Evolutionary conservation across 2,888 invertebrate species (phyloP).

Genomic region (Nephrocerus scutellatus): DNA sequence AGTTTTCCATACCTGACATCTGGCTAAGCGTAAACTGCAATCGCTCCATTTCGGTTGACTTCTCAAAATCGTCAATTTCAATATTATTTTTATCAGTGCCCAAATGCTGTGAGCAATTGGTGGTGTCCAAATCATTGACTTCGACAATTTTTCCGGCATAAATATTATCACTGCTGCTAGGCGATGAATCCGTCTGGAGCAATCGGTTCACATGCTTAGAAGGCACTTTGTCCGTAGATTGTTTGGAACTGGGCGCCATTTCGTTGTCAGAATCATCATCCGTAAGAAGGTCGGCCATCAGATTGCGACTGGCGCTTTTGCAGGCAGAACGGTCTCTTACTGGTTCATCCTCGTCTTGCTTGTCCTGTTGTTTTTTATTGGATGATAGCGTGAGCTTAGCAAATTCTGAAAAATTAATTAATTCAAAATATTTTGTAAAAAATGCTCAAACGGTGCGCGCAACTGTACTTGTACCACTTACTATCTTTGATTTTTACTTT

Average conservation of each 20-base stretch:
- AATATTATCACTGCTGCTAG: background rate
- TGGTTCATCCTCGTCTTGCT: constrained; percentile 12
- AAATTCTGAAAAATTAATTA: constrained; percentile 31
- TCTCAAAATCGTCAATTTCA: no score
- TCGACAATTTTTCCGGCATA: no score
- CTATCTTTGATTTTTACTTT: constrained; percentile 37
- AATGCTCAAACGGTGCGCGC: no score
- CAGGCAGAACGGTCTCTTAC: constrained; percentile 5
- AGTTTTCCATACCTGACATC: background rate
- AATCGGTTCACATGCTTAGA: background rate
- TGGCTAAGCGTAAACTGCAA: no score
- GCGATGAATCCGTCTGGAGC: background rate
- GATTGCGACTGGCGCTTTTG: constrained; percentile 29
- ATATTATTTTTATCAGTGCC: no score
- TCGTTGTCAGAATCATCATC: constrained; percentile 23
- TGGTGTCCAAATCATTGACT: constrained; percentile 11
- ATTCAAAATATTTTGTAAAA: background rate
- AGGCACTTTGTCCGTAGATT: background rate
- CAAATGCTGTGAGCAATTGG: no score
- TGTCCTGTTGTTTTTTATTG: constrained; percentile 26
- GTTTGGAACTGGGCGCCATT: background rate
- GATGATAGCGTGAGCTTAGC: constrained; percentile 44
- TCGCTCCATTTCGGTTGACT: no score
- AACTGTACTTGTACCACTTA: constrained; percentile 17
- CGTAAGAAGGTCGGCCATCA: constrained; percentile 24